Evolutionary conservation across 1,140 invertebrate species (phyloP).

Genomic region (Musca domestica): DNA sequence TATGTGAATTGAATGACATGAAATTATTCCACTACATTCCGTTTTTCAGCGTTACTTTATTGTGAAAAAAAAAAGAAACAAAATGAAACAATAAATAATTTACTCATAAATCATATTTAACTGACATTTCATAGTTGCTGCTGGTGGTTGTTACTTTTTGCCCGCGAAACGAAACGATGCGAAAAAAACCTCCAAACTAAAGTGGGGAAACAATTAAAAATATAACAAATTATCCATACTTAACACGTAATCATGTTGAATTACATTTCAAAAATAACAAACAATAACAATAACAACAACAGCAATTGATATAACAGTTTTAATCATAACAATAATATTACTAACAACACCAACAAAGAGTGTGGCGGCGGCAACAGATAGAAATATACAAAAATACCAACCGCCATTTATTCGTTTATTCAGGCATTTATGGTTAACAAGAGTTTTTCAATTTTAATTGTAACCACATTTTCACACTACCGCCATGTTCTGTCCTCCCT

Average conservation of each 20-base stretch:
- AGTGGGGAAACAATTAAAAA: conserved; percentile 17
- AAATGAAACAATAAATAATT: no score
- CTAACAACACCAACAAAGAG: not conserved
- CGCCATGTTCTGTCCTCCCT: not conserved
- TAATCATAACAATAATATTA: not conserved
- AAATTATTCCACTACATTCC: no score
- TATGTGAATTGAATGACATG: no score
- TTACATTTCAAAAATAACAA: not conserved
- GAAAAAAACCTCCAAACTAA: no score
- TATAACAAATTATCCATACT: conserved; percentile 23
- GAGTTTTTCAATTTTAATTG: conserved; percentile 13
- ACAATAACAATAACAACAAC: not conserved
- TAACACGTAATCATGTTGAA: conserved; percentile 29
- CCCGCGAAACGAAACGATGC: no score
- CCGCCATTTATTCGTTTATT: not conserved
- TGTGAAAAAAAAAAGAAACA: no score
- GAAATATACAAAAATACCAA: not conserved
- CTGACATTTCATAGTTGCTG: conserved; percentile 10
- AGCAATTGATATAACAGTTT: not conserved
- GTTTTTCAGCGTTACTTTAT: no score
- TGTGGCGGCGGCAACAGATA: no score
- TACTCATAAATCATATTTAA: conserved; percentile 12
- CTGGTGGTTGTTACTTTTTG: conserved; percentile 16
- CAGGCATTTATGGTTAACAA: not conserved
- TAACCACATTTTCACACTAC: conserved; percentile 17